A percentile compares a stretch with the other conserved stretches of the same genome.
Evolutionary conservation across 2,113 vertebrate genomes (phyloP).

Genomic region (sheep (Ovis aries)): DNA sequence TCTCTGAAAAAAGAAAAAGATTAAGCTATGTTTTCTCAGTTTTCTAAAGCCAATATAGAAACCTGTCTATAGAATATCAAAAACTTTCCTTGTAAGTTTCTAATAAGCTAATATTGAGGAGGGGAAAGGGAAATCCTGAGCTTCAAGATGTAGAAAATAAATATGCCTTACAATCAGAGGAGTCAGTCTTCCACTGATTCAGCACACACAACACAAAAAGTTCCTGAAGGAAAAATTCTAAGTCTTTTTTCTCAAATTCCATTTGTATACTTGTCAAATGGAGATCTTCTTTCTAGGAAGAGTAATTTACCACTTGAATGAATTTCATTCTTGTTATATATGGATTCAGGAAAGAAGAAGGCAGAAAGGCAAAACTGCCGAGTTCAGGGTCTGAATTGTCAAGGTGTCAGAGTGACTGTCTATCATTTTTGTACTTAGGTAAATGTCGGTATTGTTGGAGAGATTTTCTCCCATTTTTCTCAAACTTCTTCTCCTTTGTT

Average conservation of each 20-base stretch:
- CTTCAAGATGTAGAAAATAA: neutral
- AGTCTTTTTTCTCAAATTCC: neutral
- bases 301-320: conserved; percentile 22
- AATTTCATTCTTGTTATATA: neutral
- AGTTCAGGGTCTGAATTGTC: neutral
- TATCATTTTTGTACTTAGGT: neutral
- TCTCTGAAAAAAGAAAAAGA: neutral
- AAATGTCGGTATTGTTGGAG: neutral
- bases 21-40: neutral
- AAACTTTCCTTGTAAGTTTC: neutral
- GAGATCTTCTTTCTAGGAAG: neutral
- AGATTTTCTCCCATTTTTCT: neutral
- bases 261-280: neutral
- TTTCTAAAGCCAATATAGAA: neutral
- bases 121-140: neutral
- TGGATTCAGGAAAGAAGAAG: neutral
- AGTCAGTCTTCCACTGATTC: neutral
- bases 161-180: neutral
- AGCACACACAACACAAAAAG: neutral
- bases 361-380: neutral
- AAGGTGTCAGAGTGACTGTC: neutral
- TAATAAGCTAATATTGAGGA: neutral
- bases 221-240: neutral
- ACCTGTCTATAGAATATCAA: neutral
- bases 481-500: neutral